These are phyloP conservation scores for Callorhinus ursinus DNA, from an alignment of 2,113 vertebrate species.

Conservation along the genomic window DNA sequence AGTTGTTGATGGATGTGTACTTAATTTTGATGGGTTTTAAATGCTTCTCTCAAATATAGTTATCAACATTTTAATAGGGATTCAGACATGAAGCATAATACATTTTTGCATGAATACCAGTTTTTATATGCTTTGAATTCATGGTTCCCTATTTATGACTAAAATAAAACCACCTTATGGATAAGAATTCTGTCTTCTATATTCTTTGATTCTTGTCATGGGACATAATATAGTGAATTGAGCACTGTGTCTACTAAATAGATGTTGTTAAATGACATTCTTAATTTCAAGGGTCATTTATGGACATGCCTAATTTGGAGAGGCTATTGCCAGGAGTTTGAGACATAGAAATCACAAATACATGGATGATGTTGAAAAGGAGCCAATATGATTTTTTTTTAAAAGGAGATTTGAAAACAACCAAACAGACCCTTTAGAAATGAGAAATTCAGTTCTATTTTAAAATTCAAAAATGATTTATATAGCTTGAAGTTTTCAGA, in stretches of 20 bases:
- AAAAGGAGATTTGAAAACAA: neutral
- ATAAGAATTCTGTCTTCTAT: neutral
- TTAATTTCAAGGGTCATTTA: neutral
- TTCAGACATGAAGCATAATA: neutral
- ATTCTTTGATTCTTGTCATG: neutral
- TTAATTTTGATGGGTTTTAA: neutral
- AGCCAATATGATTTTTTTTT: neutral
- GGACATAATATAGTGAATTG: neutral
- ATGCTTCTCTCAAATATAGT: neutral
- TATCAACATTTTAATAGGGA: neutral
- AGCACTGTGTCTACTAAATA: neutral
- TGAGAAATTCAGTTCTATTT: neutral
- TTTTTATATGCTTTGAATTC: neutral
- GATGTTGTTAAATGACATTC: neutral
- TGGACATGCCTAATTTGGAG: neutral
- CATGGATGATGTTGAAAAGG: neutral
- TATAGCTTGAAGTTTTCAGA: neutral
- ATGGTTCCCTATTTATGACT: neutral
- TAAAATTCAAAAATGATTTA: neutral
- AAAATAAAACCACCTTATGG: neutral
- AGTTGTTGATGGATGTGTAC: neutral
- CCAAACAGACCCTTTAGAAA: neutral
- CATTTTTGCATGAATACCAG: neutral
- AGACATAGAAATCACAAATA: neutral
- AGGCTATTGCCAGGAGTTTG: neutral